Conservation (phyloP, 2,797 vertebrate species). For the Enteromius anoplus region DNA sequence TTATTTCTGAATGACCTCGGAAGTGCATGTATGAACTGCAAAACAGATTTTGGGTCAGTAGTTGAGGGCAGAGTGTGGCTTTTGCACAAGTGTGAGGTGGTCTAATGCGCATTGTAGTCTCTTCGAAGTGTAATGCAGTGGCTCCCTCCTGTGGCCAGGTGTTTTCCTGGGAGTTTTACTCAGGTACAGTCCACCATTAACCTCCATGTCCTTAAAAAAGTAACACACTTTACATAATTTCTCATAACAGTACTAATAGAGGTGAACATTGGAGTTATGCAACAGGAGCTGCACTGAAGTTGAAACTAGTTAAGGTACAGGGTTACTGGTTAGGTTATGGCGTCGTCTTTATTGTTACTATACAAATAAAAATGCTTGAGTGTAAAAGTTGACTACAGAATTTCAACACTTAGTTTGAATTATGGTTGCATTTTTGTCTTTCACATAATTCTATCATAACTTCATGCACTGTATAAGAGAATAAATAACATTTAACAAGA, state of each 20-base stretch:
- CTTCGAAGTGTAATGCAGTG: conserved; percentile 87
- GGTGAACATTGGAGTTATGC: background rate
- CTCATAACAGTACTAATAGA: background rate
- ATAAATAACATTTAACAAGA: background rate
- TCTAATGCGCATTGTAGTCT: conserved; percentile 86
- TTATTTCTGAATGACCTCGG: background rate
- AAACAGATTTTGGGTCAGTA: conserved; percentile 45
- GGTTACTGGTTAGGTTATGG: background rate
- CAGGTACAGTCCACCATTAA: conserved; percentile 78
- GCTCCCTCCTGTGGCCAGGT: conserved; percentile 86
- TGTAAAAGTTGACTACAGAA: background rate
- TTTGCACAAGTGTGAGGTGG: conserved; percentile 71
- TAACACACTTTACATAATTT: conserved; percentile 47
- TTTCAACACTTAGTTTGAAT: background rate
- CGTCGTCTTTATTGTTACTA: background rate
- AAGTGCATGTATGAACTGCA: background rate
- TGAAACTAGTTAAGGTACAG: background rate
- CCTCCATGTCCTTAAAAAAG: conserved; percentile 71
- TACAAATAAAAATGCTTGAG: background rate
- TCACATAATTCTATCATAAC: background rate
- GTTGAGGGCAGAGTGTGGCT: conserved; percentile 38
- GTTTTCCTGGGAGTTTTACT: conserved; percentile 88
- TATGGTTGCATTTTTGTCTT: background rate
- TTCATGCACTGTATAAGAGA: background rate
- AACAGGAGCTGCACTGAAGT: background rate